Base-by-base conservation (phyloP, 2,888 invertebrate species). In the Monochamus alternatus region DNA sequence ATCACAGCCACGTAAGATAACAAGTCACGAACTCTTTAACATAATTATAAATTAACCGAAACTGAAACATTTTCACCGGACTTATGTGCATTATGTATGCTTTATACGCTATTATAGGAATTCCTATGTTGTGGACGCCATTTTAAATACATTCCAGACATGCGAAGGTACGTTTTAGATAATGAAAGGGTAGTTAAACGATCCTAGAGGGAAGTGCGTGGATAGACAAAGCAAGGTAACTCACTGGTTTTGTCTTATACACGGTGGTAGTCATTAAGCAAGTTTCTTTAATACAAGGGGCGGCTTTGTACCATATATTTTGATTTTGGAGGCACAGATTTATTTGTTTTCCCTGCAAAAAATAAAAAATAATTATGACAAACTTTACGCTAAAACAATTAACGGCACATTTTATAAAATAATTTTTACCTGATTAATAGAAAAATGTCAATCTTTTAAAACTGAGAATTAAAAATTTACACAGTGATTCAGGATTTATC, bases 1-100 rank as follows among this genome's bases (percentile, higher is more conserved):
- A 79, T 76, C 74, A 73, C 75, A 64, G 71, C 77, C 75, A 58
- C 68, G 55, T 7, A 75, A 59, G 67, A 71, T 74, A 75, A 75
- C 81, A 65, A 80, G 83, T 83, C 83, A 83, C 83, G 83, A 82
- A 83, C 77, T 65, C 69, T 69, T 77, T 73, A 74, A 77, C 79
- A 81, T 81, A 79, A 83, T 83, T 82, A 80, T 75, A 77, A 82
- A 81, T 81, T 78, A 81, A 75, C 75, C 65, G 12, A 73, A 73
- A 79, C 78, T 76, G 75, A 77, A 67, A 77, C 73, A 75, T 69
- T 69, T 69, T 69, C 69, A 60, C 69, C 47, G 32, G 30, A 22
- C 43, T 69, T 77, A 68, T 73, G 79, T 79, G 79, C 75, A 76
- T 76, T 77, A 76, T 79, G 77, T 74, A 77, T 77, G 31, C 69